Evolutionary conservation across 2,797 vertebrate genomes (phyloP), one percentile per base, ranked within the genome.

Genomic region (Danio kyathit): DNA sequence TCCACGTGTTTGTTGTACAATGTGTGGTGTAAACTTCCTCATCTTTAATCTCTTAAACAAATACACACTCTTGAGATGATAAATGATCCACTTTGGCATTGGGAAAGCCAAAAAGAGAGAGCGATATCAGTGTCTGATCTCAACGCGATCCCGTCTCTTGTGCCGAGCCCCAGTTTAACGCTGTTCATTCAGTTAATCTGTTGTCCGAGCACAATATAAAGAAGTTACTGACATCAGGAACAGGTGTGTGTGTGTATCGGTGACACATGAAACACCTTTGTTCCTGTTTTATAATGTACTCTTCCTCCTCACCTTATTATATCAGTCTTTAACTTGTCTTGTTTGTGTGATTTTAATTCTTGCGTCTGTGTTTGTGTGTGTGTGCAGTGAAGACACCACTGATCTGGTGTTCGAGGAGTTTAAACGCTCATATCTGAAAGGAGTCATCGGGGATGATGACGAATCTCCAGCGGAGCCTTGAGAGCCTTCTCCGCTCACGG

Each of bases 341-440:
- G 7, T 70, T 71, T 60, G 43, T 63, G 10, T 59, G 13, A 11
- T 63, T 13, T 14, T 69, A 56, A 44, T 5, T 9, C 19, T 49
- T 52, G 8, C 40, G 2, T 51, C 40, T 54, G 49, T 72, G 63
- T 56, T 46, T 57, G 40, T 59, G 85, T 88, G 83, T 88, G 72
- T 73, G 82, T 87, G 72, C 73, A 97, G 96, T 63, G 94, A 93
- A 40, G 79, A 87, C 11, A 93, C 94, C 2, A 91, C 88, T 74
- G 96, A 97, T 83, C 87, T 97, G 91, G 95, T 96, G 74, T 97
- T 97, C 57, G 94, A 97, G 83, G 96, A 98, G 54, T 97, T 98
- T 84, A 95, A 96, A 84, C 92, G 95, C 40, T 94, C 91, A 38
- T 95, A 94, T 79, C 91, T 97, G 80, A 96, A 95, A 88, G 95